Base-by-base conservation (phyloP, 2,113 vertebrate genomes). In the Lophius piscatorius region DNA sequence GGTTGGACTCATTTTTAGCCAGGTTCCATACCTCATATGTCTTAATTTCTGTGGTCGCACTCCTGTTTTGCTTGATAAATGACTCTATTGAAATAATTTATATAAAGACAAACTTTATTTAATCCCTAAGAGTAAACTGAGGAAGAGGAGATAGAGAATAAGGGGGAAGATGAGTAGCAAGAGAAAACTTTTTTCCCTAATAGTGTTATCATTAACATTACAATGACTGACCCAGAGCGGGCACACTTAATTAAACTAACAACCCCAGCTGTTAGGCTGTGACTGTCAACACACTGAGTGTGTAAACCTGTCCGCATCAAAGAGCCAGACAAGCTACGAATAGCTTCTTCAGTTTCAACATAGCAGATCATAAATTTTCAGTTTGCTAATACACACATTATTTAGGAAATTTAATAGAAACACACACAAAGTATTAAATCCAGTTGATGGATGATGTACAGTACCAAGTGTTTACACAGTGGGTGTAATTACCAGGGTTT, bases 221-320 rank as follows among this genome's bases (percentile, higher is more conserved):
- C 22, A 33, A 61, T 40, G 56, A 46, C 45, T 82, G 76, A 82
- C 57, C 63, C 52, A 60, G 42, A 62, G 59, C 18, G 21, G 62
- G 68, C 38, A 74, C 54, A 70, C 50, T 74, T 79, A 74, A 76
- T 79, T 71, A 65, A 62, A 57, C 54, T 65, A 71, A 66, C 65
- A 52, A 58, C 18, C 14, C 21, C 31, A 58, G 52, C 41, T 48
- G 58, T 60, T 54, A 35, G 34, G 36, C 60, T 58, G 42, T 56
- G 50, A 47, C 50, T 55, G 57, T 70, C 41, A 60, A 49, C 36
- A 23, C 55, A 28, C 9, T 39, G 51, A 55, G 26, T 59, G 45
- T 38, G 29, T 60, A 42, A 52, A 41, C 40, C 42, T 55, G 21
- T 34, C 23, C 39, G 39, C 28, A 55, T 5, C 14, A 5, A 55